Conservation (phyloP, 2,113 vertebrate genomes). For the Piprites chloris region DNA sequence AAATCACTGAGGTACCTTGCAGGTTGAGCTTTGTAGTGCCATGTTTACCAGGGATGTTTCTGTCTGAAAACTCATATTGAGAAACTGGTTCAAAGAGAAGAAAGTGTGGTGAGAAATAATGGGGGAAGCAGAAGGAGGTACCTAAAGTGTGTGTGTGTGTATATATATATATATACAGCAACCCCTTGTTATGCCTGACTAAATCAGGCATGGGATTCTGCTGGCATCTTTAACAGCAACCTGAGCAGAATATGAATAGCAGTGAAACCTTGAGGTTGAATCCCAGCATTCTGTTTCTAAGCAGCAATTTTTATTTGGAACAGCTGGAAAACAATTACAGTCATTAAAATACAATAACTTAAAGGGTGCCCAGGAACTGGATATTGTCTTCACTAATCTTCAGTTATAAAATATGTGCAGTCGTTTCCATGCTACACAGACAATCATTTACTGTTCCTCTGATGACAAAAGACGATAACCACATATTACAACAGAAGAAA, state of each 20-base stretch:
- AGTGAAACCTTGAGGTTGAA: conserved; percentile 26
- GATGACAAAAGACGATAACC: background rate
- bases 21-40: background rate
- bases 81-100: background rate
- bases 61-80: background rate
- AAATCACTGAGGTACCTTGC: background rate
- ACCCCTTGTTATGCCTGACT: background rate
- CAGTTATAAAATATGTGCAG: conserved; percentile 7
- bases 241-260: background rate
- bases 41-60: background rate
- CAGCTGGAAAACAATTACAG: conserved; percentile 44
- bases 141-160: too few species aligned
- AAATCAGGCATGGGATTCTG: background rate
- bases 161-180: background rate
- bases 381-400: conserved; percentile 10
- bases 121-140: background rate
- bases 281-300: background rate
- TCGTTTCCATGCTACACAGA: background rate
- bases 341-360: conserved; percentile 22
- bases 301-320: conserved; percentile 6
- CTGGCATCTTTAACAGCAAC: background rate
- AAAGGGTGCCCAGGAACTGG: conserved; percentile 2
- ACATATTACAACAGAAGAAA: background rate
- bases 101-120: background rate
- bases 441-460: background rate